Evolutionary conservation across 2,113 vertebrate genomes (phyloP), one percentile per base, ranked within the genome.

Genomic region (Myrmecophaga tridactyla): DNA sequence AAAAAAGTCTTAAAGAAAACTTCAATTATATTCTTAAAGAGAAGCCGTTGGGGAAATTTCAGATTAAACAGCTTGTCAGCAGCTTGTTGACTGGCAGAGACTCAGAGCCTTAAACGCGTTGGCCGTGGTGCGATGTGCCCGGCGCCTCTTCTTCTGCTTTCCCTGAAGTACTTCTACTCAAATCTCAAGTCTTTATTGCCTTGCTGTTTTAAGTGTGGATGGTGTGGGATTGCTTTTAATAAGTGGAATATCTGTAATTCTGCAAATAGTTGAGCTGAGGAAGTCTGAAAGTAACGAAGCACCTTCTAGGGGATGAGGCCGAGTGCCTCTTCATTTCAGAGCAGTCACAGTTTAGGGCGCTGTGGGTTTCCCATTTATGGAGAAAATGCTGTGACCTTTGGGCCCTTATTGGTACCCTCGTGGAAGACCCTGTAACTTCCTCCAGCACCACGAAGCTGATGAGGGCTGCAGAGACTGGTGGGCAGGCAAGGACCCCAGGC

Each of bases 391-490:
- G n/a, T n/a, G n/a, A n/a, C n/a, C n/a, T n/a, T n/a, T n/a, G n/a
- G n/a, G n/a, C n/a, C n/a, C n/a, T n/a, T n/a, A n/a, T n/a, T n/a
- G n/a, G n/a, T n/a, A n/a, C n/a, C 65, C 88, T 96, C 67, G 1
- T 4, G 46, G 58, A 60, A 90, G 86, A 87, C n/a, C 95, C 88
- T 96, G 41, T 90, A 96, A 67, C 78, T 96, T 95, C 95, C 60
- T 63, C n/a, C 31, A 90, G 75, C 15, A 95, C n/a, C n/a, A 86
- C 43, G 84, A 97, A 95, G 81, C 58, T 70, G 34, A 86, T 76
- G 1, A 9, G 70, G 43, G 89, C 83, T 96, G 69, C 92, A 96
- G 81, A 88, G 82, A 2, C 84, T 31, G 73, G 84, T 94, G 11
- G 89, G 73, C n/a, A n/a, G n/a, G n/a, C n/a, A n/a, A n/a, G n/a